Percentiles rank a stretch among this genome's conserved stretches.
These are phyloP conservation scores for Amphibalanus amphitrite DNA, from an alignment of 1,140 invertebrate genomes.

Conservation along the genomic window DNA sequence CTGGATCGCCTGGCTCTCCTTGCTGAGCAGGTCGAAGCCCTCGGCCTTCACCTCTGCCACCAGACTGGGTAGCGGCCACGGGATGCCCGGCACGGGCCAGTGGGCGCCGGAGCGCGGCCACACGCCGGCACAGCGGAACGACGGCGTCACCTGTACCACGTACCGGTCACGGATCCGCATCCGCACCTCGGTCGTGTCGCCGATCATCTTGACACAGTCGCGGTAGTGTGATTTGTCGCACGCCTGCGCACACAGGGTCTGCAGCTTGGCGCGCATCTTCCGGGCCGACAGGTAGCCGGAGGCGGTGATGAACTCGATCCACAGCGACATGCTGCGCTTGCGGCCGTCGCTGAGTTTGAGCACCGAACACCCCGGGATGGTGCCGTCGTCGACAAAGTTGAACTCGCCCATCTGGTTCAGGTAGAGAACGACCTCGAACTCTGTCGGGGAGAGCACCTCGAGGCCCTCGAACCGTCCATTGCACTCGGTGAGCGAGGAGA, in stretches of 20 bases:
- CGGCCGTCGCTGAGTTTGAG: constrained; percentile 81
- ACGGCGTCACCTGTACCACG: constrained; percentile 73
- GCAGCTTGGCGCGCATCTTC: constrained; percentile 81
- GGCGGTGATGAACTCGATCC: constrained; percentile 93
- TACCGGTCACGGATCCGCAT: constrained; percentile 68
- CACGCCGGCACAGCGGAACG: constrained; percentile 82
- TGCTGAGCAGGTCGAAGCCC: constrained; percentile 88
- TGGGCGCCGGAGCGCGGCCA: constrained; percentile 90
- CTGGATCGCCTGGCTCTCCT: constrained; percentile 67
- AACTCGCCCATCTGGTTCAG: constrained; percentile 92
- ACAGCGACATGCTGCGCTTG: constrained; percentile 87
- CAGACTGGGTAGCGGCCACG: constrained; percentile 85
- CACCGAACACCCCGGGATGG: constrained; percentile 79
- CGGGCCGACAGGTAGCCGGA: constrained; percentile 80
- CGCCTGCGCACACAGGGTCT: constrained; percentile 77
- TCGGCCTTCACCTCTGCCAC: constrained; percentile 93
- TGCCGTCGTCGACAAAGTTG: constrained; percentile 89
- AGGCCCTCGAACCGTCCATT: constrained; percentile 74
- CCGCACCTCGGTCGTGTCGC: constrained; percentile 75
- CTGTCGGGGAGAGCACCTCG: constrained; percentile 66
- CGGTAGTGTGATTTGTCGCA: constrained; percentile 80
- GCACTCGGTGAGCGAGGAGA: constrained; percentile 74
- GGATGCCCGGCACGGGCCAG: constrained; percentile 79
- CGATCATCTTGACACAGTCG: constrained; percentile 79
- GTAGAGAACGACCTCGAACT: constrained; percentile 88